Conservation (phyloP, 2,113 vertebrate genomes). For the Gorsachius goisagi region DNA sequence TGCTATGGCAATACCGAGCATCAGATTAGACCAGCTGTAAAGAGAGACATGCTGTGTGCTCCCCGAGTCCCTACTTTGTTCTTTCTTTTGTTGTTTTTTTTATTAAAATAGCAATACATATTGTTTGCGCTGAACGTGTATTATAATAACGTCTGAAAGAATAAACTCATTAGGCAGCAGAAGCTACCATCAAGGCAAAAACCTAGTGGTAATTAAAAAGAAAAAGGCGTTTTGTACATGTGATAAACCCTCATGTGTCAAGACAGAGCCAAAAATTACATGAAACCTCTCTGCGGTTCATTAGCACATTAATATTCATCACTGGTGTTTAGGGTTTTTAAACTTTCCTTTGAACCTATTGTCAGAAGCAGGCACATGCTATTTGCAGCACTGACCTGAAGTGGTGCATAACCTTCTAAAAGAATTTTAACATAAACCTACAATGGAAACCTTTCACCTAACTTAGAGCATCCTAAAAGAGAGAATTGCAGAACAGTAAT, state of each 20-base stretch:
- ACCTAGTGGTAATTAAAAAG: background rate
- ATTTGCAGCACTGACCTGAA: background rate
- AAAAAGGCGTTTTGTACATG: background rate
- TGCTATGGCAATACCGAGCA: constrained; percentile 54
- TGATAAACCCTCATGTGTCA: background rate
- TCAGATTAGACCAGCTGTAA: constrained; percentile 34
- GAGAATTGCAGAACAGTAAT: background rate
- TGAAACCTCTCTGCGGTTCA: background rate
- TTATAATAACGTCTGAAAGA: background rate
- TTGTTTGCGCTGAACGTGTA: background rate
- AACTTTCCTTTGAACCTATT: background rate
- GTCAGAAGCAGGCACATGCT: background rate
- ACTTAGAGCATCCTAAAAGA: background rate
- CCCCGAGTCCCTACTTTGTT: background rate
- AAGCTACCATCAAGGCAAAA: background rate
- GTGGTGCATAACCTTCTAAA: background rate
- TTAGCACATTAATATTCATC: background rate
- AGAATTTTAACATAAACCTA: background rate
- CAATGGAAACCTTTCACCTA: background rate
- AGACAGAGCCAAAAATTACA: background rate
- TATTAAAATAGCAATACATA: background rate
- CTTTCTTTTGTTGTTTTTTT: constrained; percentile 17
- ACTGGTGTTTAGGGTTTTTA: background rate
- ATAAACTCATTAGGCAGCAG: background rate
- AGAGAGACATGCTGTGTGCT: constrained; percentile 16